phyloP scores from a whole-genome alignment of 2,797 vertebrate genomes.

The Morus bassanus region DNA sequence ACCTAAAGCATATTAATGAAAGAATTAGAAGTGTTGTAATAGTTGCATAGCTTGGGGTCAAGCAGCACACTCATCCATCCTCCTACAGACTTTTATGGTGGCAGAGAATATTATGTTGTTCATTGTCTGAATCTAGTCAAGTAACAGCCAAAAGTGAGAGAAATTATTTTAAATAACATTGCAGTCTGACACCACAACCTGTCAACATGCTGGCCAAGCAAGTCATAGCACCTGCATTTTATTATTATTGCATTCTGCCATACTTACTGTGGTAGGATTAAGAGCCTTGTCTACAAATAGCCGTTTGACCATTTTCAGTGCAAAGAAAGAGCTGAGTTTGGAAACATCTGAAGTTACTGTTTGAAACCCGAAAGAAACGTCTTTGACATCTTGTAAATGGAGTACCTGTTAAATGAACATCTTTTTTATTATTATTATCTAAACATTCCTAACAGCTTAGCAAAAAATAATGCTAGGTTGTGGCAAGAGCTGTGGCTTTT shows the following conservation, averaged over 20 bases:
- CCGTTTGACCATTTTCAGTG: slow-evolving; percentile 77
- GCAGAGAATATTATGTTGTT: background rate
- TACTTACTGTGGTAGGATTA: slow-evolving; percentile 74
- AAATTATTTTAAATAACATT: background rate
- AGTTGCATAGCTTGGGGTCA: background rate
- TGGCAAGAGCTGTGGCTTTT: background rate
- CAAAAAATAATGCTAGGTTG: background rate
- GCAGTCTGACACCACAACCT: background rate
- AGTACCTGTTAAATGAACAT: slow-evolving; percentile 71
- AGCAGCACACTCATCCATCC: background rate
- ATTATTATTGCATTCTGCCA: background rate
- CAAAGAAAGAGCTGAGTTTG: slow-evolving; percentile 77
- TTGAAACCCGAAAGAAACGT: slow-evolving; percentile 80
- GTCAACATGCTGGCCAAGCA: background rate
- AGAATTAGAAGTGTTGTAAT: background rate
- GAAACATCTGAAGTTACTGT: slow-evolving; percentile 77
- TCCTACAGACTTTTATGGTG: background rate
- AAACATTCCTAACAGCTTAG: background rate
- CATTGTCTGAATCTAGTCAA: background rate
- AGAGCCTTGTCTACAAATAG: slow-evolving; percentile 79
- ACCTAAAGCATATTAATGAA: slow-evolving; percentile 6
- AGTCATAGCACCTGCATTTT: background rate
- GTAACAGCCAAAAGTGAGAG: background rate
- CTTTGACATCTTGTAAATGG: slow-evolving; percentile 80
- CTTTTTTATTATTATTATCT: background rate